Base-by-base conservation (phyloP, 2,888 invertebrate species). In the Chrysolina oricalcia region DNA sequence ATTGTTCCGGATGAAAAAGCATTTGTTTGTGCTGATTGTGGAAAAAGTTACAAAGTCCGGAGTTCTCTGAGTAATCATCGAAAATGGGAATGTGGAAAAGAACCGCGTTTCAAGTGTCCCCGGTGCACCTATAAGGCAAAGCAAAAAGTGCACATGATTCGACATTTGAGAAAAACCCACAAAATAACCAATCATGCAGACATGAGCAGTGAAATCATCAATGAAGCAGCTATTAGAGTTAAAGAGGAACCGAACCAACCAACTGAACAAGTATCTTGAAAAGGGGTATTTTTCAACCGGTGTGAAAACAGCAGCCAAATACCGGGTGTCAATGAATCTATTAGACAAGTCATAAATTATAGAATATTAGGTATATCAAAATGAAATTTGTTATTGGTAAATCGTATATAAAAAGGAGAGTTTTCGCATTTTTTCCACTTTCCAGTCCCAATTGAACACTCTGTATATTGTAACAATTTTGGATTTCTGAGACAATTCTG, bases 131-230 rank as follows among this genome's bases (percentile, higher is more conserved):
- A 95, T 90, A 91, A 91, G 83, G 94, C 94, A 78, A 93, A 94
- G 85, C 94, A 94, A 87, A 90, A 94, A 66, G 94, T 94, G 82
- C 94, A 94, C 89, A 90, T 95, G 21, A 93, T 94, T 82, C 94
- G 94, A 35, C 94, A 95, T 87, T 93, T 93, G 81, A 91, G 94
- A 81, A 79, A 75, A 19, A 74, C 73, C n/a, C 76, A 76, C 21
- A 70, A 70, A 35, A 63, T 76, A 11, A 43, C 48, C n/a, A 40
- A 66, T 62, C 48, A 62, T 50, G 70, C 68, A 8, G 53, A 53
- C 19, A 35, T 68, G 11, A 40, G 19, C 35, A 53, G 53, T 17
- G n/a, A 53, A 56, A 68, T 68, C 9, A 53, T 68, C 53, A 68
- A 68, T 17, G 53, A 68, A 15, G 68, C 56, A 13, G 53, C 59